phyloP scores from a whole-genome alignment of 2,113 vertebrate species.

The Cricetomys ansorgei region DNA sequence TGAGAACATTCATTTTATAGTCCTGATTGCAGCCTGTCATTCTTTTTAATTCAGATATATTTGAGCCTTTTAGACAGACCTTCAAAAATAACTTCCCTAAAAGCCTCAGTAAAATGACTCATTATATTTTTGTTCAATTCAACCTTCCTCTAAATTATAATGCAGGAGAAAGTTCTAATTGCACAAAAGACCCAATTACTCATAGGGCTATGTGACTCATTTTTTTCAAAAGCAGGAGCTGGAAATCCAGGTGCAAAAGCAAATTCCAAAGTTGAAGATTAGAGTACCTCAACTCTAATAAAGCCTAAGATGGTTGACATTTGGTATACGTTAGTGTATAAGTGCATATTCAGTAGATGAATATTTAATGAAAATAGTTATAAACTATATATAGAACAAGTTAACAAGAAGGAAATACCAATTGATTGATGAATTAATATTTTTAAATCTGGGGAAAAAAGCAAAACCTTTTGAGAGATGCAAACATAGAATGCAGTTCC shows the following conservation, averaged over 20 bases:
- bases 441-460: not conserved
- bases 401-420: not conserved
- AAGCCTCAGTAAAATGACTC: conserved; percentile 90
- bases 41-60: conserved; percentile 92
- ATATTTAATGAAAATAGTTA: not conserved
- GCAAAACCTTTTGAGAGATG: not conserved
- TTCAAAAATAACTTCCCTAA: conserved; percentile 92
- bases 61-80: conserved; percentile 88
- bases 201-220: conserved; percentile 86
- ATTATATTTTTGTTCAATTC: conserved; percentile 88
- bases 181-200: conserved; percentile 88
- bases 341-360: not conserved
- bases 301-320: conserved; percentile 16
- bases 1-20: conserved; percentile 90
- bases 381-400: not conserved
- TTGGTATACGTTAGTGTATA: not conserved
- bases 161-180: conserved; percentile 89
- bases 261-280: conserved; percentile 65
- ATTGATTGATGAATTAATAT: not conserved
- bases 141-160: conserved; percentile 90
- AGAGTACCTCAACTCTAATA: not conserved
- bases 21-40: conserved; percentile 90
- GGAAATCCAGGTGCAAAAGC: conserved; percentile 71
- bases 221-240: conserved; percentile 85
- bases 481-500: not conserved